Base-by-base conservation (phyloP, 1,140 invertebrate genomes). In the Ridgeia piscesae region DNA sequence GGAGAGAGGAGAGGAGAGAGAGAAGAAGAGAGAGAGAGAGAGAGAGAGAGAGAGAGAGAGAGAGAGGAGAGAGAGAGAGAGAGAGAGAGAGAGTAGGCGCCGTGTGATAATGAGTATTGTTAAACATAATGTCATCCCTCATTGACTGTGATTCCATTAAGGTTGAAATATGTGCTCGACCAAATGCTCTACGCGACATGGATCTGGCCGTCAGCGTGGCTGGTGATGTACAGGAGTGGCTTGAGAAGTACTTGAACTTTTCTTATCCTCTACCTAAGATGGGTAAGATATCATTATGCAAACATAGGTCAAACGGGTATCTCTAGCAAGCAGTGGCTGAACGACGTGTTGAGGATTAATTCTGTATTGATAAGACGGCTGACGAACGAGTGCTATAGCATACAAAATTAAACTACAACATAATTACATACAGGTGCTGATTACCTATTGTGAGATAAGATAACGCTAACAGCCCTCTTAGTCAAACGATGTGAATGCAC, bases 191-290 rank as follows among this genome's bases (percentile, higher is more conserved):
- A 0, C 90, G 94, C 35, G 94, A 96, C 88, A 93, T 94, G 31
- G 91, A 92, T 6, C 95, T 95, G 93, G 95, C 95, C 33, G 92
- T 95, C 48, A 93, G 94, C 8, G 93, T 94, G 17, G 95, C 95
- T 11, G 94, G 93, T 14, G 94, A 94, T 35, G 94, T 95, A 9
- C 91, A 96, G 9, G 94, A 95, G 34, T 96, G 94, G 89, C 96
- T 95, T 93, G 95, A 96, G 91, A 93, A 95, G 11, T 96, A 95
- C 93, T 96, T 95, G 92, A 94, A 95, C 34, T 94, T 96, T n/a
- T 91, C 93, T 14, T 95, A 95, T 92, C 95, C 95, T 6, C 91
- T 95, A 17, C 91, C 92, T 27, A 95, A 95, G 92, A 93, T 90
- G 35, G 92, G 92, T 92, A 42, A 91, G 42, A n/a, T 35, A 34